Evolutionary conservation across 2,113 vertebrate genomes (phyloP).

Genomic region (Cyprinodon brontotheroides): DNA sequence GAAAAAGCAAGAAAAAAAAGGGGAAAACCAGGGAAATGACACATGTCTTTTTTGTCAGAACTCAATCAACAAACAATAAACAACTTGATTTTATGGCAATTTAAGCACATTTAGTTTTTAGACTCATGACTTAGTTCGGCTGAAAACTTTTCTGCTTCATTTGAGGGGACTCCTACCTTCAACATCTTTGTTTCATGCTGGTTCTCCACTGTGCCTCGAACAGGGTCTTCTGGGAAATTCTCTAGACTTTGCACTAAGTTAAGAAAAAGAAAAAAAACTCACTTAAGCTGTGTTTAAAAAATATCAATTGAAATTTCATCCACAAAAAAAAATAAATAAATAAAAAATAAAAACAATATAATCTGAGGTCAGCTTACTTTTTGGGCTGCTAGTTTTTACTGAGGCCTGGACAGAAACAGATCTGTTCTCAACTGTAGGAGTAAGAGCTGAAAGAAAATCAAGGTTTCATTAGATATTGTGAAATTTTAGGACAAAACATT

Average conservation of each 20-base stretch:
- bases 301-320: not conserved
- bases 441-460: constrained; percentile 38
- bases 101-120: not conserved
- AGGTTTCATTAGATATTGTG: not conserved
- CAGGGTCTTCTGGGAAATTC: constrained; percentile 53
- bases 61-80: not conserved
- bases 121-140: not conserved
- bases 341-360: not conserved
- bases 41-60: not conserved
- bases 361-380: constrained; percentile 57
- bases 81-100: too few species aligned
- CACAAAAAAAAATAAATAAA: not conserved
- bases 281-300: not conserved
- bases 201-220: constrained; percentile 38
- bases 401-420: constrained; percentile 42
- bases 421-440: constrained; percentile 59
- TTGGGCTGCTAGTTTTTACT: constrained; percentile 15
- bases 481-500: not conserved
- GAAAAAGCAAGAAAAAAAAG: constrained; percentile 21
- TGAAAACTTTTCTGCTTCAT: not conserved
- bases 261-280: constrained; percentile 15
- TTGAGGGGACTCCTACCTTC: constrained; percentile 63
- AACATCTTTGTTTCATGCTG: constrained; percentile 32
- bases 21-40: not conserved
- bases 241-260: constrained; percentile 49